A percentile compares a stretch with the other conserved stretches of the same genome.
phyloP scores from a whole-genome alignment of 2,113 vertebrate genomes.

The Cavia porcellus region DNA sequence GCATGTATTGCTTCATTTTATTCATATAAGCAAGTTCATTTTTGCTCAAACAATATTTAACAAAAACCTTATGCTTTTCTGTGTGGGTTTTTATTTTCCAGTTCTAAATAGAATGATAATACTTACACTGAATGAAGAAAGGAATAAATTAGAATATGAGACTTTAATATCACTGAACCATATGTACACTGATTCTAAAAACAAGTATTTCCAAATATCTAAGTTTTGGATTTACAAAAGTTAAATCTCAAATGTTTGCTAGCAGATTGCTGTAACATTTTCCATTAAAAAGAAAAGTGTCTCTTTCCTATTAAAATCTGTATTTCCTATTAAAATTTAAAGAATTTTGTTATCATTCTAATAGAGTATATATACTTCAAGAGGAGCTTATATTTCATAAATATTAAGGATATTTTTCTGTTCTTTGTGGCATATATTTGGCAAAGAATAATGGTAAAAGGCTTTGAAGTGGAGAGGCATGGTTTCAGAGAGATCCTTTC shows the following conservation, averaged over 20 bases:
- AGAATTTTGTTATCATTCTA: neutral
- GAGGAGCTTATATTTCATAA: constrained; percentile 76
- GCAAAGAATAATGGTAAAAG: constrained; percentile 79
- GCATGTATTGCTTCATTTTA: neutral
- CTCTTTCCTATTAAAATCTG: neutral
- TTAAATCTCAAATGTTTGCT: accelerated
- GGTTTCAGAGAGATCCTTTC: constrained; percentile 83
- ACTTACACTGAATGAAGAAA: neutral
- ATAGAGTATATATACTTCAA: constrained; percentile 61
- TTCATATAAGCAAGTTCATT: neutral
- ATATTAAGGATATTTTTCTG: constrained; percentile 84
- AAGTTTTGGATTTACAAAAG: neutral
- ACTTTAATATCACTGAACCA: neutral
- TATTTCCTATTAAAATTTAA: constrained; percentile 42
- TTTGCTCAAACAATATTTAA: neutral
- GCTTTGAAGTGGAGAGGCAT: constrained; percentile 85
- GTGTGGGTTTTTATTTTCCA: neutral
- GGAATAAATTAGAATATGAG: neutral
- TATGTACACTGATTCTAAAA: neutral
- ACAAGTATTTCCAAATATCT: neutral
- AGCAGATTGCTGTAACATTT: neutral
- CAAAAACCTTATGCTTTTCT: neutral
- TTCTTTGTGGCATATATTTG: constrained; percentile 85
- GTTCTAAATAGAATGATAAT: neutral
- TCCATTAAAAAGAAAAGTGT: neutral